Conservation (phyloP, 2,797 vertebrate species). For the Bradypodion pumilum region DNA sequence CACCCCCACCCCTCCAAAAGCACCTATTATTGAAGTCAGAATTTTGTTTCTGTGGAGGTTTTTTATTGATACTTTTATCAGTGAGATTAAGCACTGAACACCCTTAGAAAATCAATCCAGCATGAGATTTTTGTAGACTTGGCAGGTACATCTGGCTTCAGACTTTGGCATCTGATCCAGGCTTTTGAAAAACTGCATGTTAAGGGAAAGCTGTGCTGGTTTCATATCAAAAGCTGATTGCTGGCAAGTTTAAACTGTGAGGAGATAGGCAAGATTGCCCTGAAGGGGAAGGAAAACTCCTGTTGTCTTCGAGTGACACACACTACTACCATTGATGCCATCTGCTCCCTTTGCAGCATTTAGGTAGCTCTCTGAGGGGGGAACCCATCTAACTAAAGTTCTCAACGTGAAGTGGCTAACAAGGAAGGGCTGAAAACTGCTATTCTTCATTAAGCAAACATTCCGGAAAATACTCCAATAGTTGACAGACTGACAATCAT, state of each 20-base stretch:
- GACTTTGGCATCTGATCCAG: not conserved
- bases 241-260: not conserved
- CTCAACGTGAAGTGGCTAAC: not conserved
- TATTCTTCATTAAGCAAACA: slow-evolving; percentile 24
- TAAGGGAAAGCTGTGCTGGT: not conserved
- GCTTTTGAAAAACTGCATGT: not conserved
- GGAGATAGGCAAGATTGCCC: not conserved
- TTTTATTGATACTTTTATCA: not conserved
- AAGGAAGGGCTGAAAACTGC: slow-evolving; percentile 4
- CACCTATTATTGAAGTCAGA: no score
- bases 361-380: not conserved
- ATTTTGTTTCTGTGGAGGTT: not conserved
- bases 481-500: not conserved
- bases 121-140: not conserved
- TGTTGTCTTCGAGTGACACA: not conserved
- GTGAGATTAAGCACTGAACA: not conserved
- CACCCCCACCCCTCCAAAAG: no score
- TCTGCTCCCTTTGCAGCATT: not conserved
- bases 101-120: not conserved
- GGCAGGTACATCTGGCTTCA: not conserved
- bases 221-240: not conserved
- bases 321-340: not conserved
- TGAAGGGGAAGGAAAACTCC: not conserved
- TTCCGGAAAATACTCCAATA: not conserved
- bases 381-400: not conserved